A percentile compares a stretch with the other conserved stretches of the same genome.
phyloP scores from a whole-genome alignment of 2,888 invertebrate species.

The Clanis bilineata region DNA sequence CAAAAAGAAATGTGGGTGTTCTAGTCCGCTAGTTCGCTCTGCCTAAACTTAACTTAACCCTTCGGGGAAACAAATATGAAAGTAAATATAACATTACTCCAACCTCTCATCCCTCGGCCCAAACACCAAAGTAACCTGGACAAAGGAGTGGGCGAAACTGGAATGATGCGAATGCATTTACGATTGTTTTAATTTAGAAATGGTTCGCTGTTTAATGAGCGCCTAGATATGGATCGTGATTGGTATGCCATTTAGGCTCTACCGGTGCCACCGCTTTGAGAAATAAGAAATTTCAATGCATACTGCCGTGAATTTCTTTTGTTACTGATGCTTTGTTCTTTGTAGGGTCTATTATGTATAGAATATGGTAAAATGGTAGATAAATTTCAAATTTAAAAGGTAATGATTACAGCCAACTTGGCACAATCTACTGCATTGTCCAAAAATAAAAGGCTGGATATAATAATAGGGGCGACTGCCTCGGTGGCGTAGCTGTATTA shows the following conservation, averaged over 20 bases:
- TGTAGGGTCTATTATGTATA: not conserved
- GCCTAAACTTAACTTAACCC: no score
- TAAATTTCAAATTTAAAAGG: not conserved
- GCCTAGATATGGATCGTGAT: slow-evolving; percentile 53
- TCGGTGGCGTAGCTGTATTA: no score
- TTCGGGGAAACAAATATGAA: no score
- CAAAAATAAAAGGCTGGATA: no score
- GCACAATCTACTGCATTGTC: no score
- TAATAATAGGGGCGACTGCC: no score
- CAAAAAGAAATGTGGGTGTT: no score
- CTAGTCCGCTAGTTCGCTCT: no score
- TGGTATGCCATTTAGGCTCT: slow-evolving; percentile 39
- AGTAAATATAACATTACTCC: slow-evolving; percentile 7
- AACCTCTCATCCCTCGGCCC: slow-evolving; percentile 40
- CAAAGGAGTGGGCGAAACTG: slow-evolving; percentile 73
- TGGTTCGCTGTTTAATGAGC: slow-evolving; percentile 64
- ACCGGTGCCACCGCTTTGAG: not conserved
- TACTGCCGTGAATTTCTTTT: not conserved
- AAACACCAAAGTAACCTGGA: slow-evolving; percentile 53
- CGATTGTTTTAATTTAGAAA: slow-evolving; percentile 73
- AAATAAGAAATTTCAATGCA: not conserved
- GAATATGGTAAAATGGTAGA: not conserved
- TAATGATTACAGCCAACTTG: no score
- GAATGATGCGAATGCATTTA: slow-evolving; percentile 70
- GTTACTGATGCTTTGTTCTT: not conserved